Evolutionary conservation across 2,113 vertebrate species (phyloP), one percentile per base, ranked within the genome.

Genomic region (Caretta caretta): DNA sequence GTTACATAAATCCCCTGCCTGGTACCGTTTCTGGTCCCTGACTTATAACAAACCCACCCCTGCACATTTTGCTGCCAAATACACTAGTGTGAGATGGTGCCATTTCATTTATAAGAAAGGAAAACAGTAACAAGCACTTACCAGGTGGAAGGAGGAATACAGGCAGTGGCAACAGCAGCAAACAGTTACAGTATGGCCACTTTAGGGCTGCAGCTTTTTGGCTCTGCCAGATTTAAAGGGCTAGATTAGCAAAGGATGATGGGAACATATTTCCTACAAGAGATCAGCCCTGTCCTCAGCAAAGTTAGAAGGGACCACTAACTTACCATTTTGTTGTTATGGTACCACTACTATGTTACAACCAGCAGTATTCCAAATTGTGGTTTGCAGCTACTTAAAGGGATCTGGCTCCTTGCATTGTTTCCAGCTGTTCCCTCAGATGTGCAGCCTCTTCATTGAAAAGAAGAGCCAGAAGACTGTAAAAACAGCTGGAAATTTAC

Each of bases 341-440:
- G 78, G n/a, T 50, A 91, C 54, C 27, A 48, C 53, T 83, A 17
- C 12, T 42, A 8, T 49, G 5, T 82, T 86, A 46, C 51, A 3
- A 8, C 59, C 48, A 90, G 31, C 6, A 27, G n/a, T 14, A 83
- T 38, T 12, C 48, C 86, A 85, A 75, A 49, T 0, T 2, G 17
- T 25, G 22, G 5, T 89, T 69, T 0, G 1, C 69, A 59, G 11
- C 86, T 82, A 20, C 29, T 31, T 93, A 27, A 94, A 90, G 38
- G 5, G 17, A 86, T 88, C 56, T 42, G 19, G 5, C 4, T 86
- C 85, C 92, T 79, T 14, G 92, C 83, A 48, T 76, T 69, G 59
- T 51, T 94, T 94, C 69, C 84, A 94, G 69, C 31, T 87, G 2
- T 72, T 90, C 62, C 78, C 48, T 82, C 94, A 92, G 31, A 20